Evolutionary conservation across 1,140 invertebrate genomes (phyloP).

Genomic region (Formica selysi): DNA sequence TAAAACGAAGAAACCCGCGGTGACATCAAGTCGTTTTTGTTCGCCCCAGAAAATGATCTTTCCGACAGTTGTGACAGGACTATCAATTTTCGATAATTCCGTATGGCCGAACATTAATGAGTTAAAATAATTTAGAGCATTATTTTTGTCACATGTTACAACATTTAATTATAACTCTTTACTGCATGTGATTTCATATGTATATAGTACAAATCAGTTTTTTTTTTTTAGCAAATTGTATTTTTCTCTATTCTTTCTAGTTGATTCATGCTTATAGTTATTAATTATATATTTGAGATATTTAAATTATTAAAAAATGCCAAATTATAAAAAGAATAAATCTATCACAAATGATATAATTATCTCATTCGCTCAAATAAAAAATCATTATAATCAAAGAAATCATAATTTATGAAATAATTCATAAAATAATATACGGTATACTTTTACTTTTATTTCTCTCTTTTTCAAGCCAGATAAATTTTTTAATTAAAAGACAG

Average conservation of each 20-base stretch:
- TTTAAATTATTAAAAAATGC: neutral
- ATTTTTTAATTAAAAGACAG: slow-evolving; percentile 23
- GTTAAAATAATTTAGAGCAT: slow-evolving; percentile 52
- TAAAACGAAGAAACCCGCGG: slow-evolving; percentile 60
- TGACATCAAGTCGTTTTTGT: slow-evolving; percentile 57
- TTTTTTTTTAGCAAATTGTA: neutral
- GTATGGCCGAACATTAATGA: slow-evolving; percentile 47
- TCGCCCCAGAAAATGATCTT: slow-evolving; percentile 57
- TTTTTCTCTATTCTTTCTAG: neutral
- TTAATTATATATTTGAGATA: neutral
- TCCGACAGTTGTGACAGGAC: slow-evolving; percentile 1
- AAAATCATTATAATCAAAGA: neutral
- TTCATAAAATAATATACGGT: neutral
- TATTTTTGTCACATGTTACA: slow-evolving; percentile 25
- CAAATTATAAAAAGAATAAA: neutral
- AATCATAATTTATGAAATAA: slow-evolving; percentile 1
- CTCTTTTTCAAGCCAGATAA: neutral
- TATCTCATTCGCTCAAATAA: neutral
- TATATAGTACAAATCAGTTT: neutral
- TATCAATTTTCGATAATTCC: slow-evolving; percentile 70
- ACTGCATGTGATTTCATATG: neutral
- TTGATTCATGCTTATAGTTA: neutral
- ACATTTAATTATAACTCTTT: neutral
- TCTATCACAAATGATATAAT: neutral
- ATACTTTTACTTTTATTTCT: neutral